phyloP scores from a whole-genome alignment of 2,888 invertebrate species.

The Ophion costatus region DNA sequence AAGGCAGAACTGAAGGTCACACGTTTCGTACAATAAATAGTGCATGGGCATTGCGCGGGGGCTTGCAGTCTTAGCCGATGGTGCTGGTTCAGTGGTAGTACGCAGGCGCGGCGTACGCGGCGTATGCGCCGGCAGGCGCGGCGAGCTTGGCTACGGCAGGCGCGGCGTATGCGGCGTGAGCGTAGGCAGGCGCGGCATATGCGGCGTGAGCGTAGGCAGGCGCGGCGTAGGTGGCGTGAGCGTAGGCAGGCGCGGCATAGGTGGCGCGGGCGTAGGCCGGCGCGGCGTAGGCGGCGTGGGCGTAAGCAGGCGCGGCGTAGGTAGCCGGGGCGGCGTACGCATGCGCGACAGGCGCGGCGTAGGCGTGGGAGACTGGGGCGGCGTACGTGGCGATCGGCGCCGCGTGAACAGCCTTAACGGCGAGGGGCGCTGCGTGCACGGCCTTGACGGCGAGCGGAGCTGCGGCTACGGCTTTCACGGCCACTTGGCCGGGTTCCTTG shows the following conservation, averaged over 20 bases:
- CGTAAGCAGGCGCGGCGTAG: constrained; percentile 65
- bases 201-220: constrained; percentile 50
- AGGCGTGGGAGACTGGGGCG: constrained; percentile 59
- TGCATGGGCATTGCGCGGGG: constrained; percentile 13
- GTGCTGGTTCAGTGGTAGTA: constrained; percentile 33
- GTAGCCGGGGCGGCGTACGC: constrained; percentile 59
- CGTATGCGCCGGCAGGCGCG: constrained; percentile 55
- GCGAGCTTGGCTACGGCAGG: constrained; percentile 59
- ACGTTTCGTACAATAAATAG: constrained; percentile 37
- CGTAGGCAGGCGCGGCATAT: constrained; percentile 62
- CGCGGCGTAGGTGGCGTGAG: constrained; percentile 65
- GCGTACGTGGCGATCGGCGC: constrained; percentile 52
- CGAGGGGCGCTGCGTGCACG: constrained; percentile 68
- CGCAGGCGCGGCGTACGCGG: constrained; percentile 31
- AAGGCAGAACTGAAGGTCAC: not conserved
- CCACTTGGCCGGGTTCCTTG: constrained; percentile 68
- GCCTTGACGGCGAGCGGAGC: constrained; percentile 57
- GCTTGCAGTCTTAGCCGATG: constrained; percentile 45
- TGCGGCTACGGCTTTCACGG: constrained; percentile 77
- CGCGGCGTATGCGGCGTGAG: constrained; percentile 63
- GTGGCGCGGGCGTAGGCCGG: constrained; percentile 45
- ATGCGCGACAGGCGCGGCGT: constrained; percentile 50
- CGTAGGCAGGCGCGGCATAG: constrained; percentile 63
- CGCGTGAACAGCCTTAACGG: constrained; percentile 58
- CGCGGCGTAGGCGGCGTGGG: constrained; percentile 41